A percentile compares a stretch with the other conserved stretches of the same genome.
Evolutionary conservation across 1,140 invertebrate genomes (phyloP).

Genomic region (Trialeurodes vaporariorum): DNA sequence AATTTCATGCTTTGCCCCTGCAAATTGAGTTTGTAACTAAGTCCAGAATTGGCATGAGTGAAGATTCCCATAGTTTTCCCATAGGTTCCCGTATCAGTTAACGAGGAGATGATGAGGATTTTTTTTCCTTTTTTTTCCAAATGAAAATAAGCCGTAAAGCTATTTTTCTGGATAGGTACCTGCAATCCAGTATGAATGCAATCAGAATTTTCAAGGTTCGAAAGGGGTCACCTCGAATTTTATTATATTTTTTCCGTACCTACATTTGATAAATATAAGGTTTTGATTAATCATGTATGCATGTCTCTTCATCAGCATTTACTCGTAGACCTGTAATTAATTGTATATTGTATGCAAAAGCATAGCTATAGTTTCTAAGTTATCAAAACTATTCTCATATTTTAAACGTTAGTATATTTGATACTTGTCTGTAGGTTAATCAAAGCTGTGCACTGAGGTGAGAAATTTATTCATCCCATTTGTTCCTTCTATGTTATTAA

Average conservation of each 20-base stretch:
- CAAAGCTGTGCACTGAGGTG: neutral
- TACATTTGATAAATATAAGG: neutral
- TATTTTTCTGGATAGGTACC: neutral
- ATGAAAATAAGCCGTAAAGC: neutral
- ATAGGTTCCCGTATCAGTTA: too few species aligned
- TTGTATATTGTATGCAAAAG: neutral
- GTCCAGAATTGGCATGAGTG: too few species aligned
- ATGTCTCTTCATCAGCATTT: neutral
- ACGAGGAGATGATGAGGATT: too few species aligned
- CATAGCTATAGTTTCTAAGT: neutral
- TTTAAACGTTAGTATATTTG: neutral
- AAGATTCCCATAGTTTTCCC: too few species aligned
- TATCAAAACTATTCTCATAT: neutral
- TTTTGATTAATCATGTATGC: neutral
- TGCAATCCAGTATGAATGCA: neutral
- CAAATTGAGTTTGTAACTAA: too few species aligned
- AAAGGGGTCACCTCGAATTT: too few species aligned
- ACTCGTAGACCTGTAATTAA: neutral
- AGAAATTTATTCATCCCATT: neutral
- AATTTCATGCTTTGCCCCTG: too few species aligned
- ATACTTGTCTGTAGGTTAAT: neutral
- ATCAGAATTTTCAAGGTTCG: neutral
- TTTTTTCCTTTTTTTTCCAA: too few species aligned
- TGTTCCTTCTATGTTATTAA: neutral
- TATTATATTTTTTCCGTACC: neutral